Evolutionary conservation across 2,888 invertebrate species (phyloP).

Genomic region (Brenthis daphne): DNA sequence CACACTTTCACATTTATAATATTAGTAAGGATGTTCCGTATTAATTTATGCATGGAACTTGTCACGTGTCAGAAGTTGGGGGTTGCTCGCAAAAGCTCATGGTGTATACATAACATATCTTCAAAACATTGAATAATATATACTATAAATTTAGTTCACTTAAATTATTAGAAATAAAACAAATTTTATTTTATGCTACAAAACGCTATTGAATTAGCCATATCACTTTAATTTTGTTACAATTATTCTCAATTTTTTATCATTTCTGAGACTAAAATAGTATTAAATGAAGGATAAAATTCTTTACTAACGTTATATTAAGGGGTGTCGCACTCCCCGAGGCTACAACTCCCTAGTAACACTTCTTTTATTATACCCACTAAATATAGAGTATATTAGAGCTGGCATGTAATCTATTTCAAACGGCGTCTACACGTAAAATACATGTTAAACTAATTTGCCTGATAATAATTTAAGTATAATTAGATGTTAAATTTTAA

Average conservation of each 20-base stretch:
- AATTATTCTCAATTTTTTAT: slow-evolving; percentile 3
- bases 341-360: slow-evolving; percentile 17
- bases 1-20: too few relatives aligned
- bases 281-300: slow-evolving; percentile 18
- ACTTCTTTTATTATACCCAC: slow-evolving; percentile 24
- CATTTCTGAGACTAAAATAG: slow-evolving; percentile 6
- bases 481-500: neutral
- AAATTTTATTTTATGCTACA: too few relatives aligned
- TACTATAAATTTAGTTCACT: too few relatives aligned
- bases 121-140: too few relatives aligned
- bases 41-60: too few relatives aligned
- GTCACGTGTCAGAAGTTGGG: too few relatives aligned
- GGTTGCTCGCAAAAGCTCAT: too few relatives aligned
- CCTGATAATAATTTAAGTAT: neutral
- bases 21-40: too few relatives aligned
- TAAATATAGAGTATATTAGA: slow-evolving; percentile 25
- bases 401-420: slow-evolving; percentile 18
- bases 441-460: slow-evolving; percentile 9
- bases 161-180: too few relatives aligned
- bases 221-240: too few relatives aligned
- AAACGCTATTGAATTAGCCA: too few relatives aligned
- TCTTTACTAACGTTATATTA: slow-evolving; percentile 17
- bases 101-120: too few relatives aligned
- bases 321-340: slow-evolving; percentile 23
- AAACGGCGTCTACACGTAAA: slow-evolving; percentile 8